These are phyloP conservation scores for Limenitis camilla DNA, from an alignment of 2,888 invertebrate genomes.

Conservation along the genomic window DNA sequence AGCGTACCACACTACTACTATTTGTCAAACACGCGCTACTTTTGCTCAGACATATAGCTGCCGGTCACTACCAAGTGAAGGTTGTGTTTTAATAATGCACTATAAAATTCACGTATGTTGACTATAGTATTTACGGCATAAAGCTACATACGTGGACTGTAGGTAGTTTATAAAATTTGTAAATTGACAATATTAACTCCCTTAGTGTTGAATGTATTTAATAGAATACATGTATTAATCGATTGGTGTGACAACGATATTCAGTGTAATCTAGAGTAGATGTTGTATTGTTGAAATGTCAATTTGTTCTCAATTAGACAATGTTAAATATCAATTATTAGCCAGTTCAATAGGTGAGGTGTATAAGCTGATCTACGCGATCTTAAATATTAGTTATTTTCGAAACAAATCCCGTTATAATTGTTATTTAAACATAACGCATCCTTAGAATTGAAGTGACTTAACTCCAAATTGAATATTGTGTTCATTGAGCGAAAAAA, in stretches of 20 bases:
- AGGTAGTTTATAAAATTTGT: conserved; percentile 1
- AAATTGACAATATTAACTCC: conserved; percentile 7
- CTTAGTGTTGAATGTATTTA: not conserved
- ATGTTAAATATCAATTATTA: conserved; percentile 9
- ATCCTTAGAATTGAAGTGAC: too few relatives aligned
- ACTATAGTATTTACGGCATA: not conserved
- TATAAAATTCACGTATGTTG: too few relatives aligned
- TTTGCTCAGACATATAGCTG: too few relatives aligned
- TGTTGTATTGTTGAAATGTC: conserved; percentile 5
- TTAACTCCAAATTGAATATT: too few relatives aligned
- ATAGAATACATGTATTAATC: not conserved
- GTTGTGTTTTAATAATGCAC: too few relatives aligned
- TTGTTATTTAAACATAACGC: too few relatives aligned
- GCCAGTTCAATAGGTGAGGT: not conserved
- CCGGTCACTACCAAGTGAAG: too few relatives aligned
- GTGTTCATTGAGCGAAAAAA: too few relatives aligned
- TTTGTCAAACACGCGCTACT: too few relatives aligned
- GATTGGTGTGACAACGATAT: not conserved
- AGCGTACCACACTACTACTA: too few relatives aligned
- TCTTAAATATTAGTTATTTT: too few relatives aligned
- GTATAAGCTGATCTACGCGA: not conserved
- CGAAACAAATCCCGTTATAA: too few relatives aligned
- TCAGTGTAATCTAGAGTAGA: conserved; percentile 1
- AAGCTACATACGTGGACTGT: not conserved
- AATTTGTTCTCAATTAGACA: conserved; percentile 13